Base-by-base conservation (phyloP, 2,888 invertebrate species). In the Scaptomyza cyrtandrae region DNA sequence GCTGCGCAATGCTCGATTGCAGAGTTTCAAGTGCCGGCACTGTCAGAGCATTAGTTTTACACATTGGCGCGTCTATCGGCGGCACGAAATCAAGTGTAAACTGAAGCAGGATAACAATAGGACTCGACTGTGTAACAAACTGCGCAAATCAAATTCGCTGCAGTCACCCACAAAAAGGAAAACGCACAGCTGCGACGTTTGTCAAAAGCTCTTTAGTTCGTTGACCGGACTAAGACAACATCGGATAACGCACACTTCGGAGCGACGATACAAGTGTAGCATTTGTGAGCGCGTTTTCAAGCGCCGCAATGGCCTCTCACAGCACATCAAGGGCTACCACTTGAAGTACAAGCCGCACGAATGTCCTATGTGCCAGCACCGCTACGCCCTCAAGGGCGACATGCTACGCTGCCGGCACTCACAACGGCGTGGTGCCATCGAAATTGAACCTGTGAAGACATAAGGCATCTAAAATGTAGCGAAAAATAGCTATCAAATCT, bases 341-440 rank as follows among this genome's bases (percentile, higher is more conserved):
- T 74, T 91, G 68, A 89, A 91, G 67, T 76, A 92, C 2, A 92
- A 91, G 71, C 92, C 91, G 0, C 90, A 90, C 62, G 83, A 86
- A 49, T 92, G 92, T 76, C 80, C 82, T 1, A 80, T 90, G 27
- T 92, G 92, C 70, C 89, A 89, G 61, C 88, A 91, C 63, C 69
- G 85, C 6, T 92, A 90, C 72, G 90, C 92, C 5, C 80, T 92
- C 13, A 92, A 92, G 76, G 89, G 89, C 53, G 92, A 92, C 68
- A 91, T 92, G 91, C 63, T 89, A 54, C 89, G 92, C 24, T 92
- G 92, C 71, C 88, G 89, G 35, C 92, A 92, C 72, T 92, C 92
- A 11, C 77, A 78, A 27, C 73, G 90, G 2, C 73, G 88, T 11
- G 60, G 66, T 19, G 49, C n/a, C 35, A 7, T 7, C 5, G 71